These are phyloP conservation scores for Drosophila mayri DNA, from an alignment of 1,140 invertebrate species.

Conservation along the genomic window DNA sequence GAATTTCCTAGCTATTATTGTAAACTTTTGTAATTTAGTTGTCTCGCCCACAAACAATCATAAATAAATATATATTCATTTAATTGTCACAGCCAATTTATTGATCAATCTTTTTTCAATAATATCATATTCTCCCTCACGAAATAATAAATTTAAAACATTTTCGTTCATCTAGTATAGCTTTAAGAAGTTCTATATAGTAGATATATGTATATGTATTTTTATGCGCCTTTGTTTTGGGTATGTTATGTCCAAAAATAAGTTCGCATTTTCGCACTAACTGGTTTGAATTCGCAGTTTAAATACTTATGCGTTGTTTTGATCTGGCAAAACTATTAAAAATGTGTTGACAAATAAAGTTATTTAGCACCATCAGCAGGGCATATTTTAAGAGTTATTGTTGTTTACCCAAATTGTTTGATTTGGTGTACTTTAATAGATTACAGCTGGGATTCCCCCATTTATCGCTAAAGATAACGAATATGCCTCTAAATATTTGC, in stretches of 20 bases:
- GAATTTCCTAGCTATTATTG: background rate
- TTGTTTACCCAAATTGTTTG: conserved; percentile 2
- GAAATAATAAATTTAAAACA: accelerated
- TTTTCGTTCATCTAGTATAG: background rate
- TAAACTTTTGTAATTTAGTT: background rate
- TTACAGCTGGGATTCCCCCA: background rate
- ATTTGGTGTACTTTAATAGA: background rate
- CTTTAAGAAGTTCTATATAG: background rate
- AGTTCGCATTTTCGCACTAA: background rate
- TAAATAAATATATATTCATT: background rate
- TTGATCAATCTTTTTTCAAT: background rate
- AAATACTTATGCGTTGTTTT: background rate
- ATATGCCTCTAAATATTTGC: background rate
- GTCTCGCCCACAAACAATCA: background rate
- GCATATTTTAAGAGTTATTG: background rate
- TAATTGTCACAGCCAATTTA: background rate
- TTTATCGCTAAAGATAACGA: conserved; percentile 1
- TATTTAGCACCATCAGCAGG: background rate
- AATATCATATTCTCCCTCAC: background rate
- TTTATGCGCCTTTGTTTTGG: too few species aligned
- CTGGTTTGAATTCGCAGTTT: background rate
- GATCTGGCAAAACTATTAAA: background rate
- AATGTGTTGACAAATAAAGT: conserved; percentile 1
- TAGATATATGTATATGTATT: too few species aligned
- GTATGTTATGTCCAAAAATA: background rate